Conservation (phyloP, 2,888 invertebrate species). For the Papilio gigon region DNA sequence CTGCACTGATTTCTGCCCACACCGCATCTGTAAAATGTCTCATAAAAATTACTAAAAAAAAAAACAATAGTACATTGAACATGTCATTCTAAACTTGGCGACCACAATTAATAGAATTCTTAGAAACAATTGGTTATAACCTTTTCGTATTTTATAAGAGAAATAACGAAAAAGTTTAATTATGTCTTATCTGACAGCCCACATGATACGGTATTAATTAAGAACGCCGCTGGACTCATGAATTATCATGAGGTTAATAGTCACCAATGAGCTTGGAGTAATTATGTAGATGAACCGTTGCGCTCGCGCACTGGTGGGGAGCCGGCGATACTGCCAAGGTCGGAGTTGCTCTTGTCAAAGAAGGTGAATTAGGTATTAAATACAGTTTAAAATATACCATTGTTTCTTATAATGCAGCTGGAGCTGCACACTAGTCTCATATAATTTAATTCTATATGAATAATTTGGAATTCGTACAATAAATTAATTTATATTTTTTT, state of each 20-base stretch:
- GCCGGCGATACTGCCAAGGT: constrained; percentile 41
- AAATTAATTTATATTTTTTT: too few relatives aligned
- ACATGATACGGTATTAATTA: constrained; percentile 80
- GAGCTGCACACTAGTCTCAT: too few relatives aligned
- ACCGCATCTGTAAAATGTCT: too few relatives aligned
- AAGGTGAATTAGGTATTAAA: constrained; percentile 46
- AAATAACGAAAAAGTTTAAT: constrained; percentile 61
- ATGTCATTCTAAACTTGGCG: too few relatives aligned
- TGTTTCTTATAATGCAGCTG: too few relatives aligned
- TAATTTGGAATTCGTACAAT: too few relatives aligned
- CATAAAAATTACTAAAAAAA: too few relatives aligned
- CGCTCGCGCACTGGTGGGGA: constrained; percentile 63
- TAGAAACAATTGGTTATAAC: background rate
- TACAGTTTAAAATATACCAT: background rate
- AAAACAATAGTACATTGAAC: too few relatives aligned
- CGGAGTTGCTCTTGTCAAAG: constrained; percentile 46
- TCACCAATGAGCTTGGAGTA: constrained; percentile 81
- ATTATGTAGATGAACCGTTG: constrained; percentile 79
- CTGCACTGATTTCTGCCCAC: too few relatives aligned
- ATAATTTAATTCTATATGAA: too few relatives aligned
- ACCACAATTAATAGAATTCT: background rate
- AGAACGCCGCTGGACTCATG: constrained; percentile 67
- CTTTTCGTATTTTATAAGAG: constrained; percentile 15
- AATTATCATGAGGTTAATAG: constrained; percentile 81
- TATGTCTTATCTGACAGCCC: constrained; percentile 77